Base-by-base conservation (phyloP, 2,113 vertebrate species). In the Aix galericulata region DNA sequence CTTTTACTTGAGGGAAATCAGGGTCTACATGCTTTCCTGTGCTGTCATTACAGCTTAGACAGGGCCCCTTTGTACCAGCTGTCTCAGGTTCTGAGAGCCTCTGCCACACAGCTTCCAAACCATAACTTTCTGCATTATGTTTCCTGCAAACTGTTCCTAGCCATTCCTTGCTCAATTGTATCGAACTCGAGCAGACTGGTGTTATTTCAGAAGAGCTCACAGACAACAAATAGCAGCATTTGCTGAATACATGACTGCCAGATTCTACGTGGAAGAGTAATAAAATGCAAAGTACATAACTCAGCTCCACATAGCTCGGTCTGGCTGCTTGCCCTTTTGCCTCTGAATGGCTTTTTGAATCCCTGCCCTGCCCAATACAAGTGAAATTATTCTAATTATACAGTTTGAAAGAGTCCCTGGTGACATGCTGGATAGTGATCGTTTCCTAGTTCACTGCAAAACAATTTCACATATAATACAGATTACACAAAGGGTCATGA, bases 381-480 rank as follows among this genome's bases (percentile, higher is more conserved):
- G 83, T 68, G 81, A 74, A 96, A 95, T 96, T 67, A 89, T 80
- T 86, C 92, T 83, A 59, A 92, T 92, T 78, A 88, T 68, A 69
- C 67, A 17, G 40, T 92, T 81, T 38, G 75, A 72, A 86, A 75
- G 89, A 44, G 92, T 92, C 75, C 91, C 91, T 34, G 5, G 78
- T 15, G 94, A 71, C 89, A 73, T 85, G 77, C 74, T 96, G 91
- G 89, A 92, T 92, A 40, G 59, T 60, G 91, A 91, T 80, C 64
- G 17, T 81, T 91, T 66, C 91, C 95, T 87, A 60, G 94, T 95
- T 95, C 95, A 63, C 84, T 29, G 78, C 86, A 92, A 75, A 96
- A 94, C 86, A 87, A 86, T 95, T 92, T 69, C 83, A 27, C 84
- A 62, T 74, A 14, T n/a, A 67, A 82, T 60, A 34, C 50, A 11